Evolutionary conservation across 2,888 invertebrate species (phyloP).

Genomic region (Busseola fusca): DNA sequence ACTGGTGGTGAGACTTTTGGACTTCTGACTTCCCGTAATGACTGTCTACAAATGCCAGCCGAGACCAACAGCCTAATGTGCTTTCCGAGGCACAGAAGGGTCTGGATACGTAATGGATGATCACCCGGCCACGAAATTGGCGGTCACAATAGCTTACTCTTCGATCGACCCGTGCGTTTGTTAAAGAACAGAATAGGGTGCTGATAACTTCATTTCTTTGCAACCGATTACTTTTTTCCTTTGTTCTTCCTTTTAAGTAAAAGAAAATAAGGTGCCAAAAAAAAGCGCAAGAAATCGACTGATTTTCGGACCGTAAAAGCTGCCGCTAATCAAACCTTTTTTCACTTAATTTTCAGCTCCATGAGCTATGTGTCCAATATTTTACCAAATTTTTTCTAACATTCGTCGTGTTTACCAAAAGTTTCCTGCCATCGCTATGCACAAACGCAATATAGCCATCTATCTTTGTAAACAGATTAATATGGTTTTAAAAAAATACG

Average conservation of each 20-base stretch:
- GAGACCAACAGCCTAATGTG: not conserved
- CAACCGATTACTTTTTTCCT: not conserved
- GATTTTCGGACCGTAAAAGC: not conserved
- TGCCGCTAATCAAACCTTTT: not conserved
- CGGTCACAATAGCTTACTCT: not conserved
- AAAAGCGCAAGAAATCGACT: not conserved
- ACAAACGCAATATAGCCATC: conserved; percentile 39
- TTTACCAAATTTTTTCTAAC: not conserved
- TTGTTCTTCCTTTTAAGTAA: not conserved
- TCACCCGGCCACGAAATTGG: not conserved
- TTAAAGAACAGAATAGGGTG: not conserved
- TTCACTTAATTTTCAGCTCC: not conserved
- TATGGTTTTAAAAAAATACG: not conserved
- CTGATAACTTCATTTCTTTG: not conserved
- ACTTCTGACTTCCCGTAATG: not conserved
- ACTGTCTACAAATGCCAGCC: not conserved
- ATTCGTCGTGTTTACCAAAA: not conserved
- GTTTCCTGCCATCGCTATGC: conserved; percentile 8
- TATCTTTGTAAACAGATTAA: conserved; percentile 18
- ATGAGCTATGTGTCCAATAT: not conserved
- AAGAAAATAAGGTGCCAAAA: not conserved
- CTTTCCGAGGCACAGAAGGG: not conserved
- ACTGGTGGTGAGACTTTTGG: not conserved
- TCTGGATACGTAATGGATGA: not conserved
- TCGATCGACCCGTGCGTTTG: not conserved